Evolutionary conservation across 1,140 invertebrate genomes (phyloP).

Genomic region (Zaprionus africanus): DNA sequence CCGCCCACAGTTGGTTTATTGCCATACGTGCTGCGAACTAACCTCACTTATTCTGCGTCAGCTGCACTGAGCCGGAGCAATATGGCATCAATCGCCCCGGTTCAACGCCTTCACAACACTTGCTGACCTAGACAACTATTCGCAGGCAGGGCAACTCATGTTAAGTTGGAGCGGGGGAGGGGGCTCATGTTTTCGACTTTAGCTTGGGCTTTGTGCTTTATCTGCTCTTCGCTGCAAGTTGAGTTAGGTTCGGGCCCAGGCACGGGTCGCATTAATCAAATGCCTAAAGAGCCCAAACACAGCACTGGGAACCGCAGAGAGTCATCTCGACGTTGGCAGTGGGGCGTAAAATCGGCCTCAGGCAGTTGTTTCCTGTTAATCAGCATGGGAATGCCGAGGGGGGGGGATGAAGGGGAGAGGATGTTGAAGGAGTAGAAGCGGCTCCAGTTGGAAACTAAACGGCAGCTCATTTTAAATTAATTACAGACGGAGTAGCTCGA

Average conservation of each 20-base stretch:
- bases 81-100: constrained; percentile 34
- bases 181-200: constrained; percentile 10
- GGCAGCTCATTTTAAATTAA: constrained; percentile 73
- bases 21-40: not conserved
- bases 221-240: not conserved
- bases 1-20: not conserved
- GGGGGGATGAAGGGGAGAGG: too few relatives aligned
- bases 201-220: not conserved
- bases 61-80: constrained; percentile 14
- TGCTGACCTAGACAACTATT: constrained; percentile 48
- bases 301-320: constrained; percentile 38
- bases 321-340: constrained; percentile 34
- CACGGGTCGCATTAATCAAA: constrained; percentile 65
- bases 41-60: constrained; percentile 31
- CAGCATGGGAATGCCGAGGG: not conserved
- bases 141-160: not conserved
- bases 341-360: constrained; percentile 60
- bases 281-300: constrained; percentile 42
- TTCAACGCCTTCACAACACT: constrained; percentile 37
- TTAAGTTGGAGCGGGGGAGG: too few relatives aligned
- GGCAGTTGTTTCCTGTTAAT: constrained; percentile 33
- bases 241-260: constrained; percentile 13
- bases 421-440: not conserved
- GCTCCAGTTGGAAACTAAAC: constrained; percentile 33
- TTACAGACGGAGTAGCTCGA: constrained; percentile 52